Evolutionary conservation across 2,888 invertebrate species (phyloP).

Genomic region (Cosmia trapezina): DNA sequence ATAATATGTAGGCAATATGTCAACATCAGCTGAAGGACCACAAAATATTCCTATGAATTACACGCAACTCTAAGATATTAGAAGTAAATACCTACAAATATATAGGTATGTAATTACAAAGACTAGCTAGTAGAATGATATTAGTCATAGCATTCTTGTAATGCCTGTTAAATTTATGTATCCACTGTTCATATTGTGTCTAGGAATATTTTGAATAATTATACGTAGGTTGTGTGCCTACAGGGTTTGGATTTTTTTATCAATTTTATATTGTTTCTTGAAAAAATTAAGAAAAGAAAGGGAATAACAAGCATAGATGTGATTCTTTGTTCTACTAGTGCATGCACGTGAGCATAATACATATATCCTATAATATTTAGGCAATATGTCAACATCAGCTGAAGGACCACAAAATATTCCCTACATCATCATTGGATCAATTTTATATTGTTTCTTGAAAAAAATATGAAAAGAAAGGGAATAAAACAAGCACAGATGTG

Average conservation of each 20-base stretch:
- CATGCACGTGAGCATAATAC: background rate
- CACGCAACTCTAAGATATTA: conserved; percentile 38
- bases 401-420: too few species aligned
- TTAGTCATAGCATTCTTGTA: conserved; percentile 50
- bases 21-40: too few species aligned
- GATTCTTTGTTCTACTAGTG: background rate
- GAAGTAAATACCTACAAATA: conserved; percentile 31
- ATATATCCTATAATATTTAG: too few species aligned
- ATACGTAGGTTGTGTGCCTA: background rate
- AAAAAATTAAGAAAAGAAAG: background rate
- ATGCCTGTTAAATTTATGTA: conserved; percentile 18
- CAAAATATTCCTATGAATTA: conserved; percentile 23
- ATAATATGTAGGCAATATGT: too few species aligned
- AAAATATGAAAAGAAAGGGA: background rate
- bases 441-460: too few species aligned
- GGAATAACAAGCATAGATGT: too few species aligned
- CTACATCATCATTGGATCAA: too few species aligned
- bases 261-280: background rate
- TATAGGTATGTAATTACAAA: conserved; percentile 32
- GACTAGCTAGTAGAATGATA: conserved; percentile 34
- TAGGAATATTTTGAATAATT: conserved; percentile 20
- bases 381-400: too few species aligned
- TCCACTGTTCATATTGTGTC: background rate
- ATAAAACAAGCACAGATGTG: too few species aligned
- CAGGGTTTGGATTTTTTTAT: background rate